These are phyloP conservation scores for Chelonoidis abingdonii DNA, from an alignment of 2,113 vertebrate genomes.

Conservation along the genomic window DNA sequence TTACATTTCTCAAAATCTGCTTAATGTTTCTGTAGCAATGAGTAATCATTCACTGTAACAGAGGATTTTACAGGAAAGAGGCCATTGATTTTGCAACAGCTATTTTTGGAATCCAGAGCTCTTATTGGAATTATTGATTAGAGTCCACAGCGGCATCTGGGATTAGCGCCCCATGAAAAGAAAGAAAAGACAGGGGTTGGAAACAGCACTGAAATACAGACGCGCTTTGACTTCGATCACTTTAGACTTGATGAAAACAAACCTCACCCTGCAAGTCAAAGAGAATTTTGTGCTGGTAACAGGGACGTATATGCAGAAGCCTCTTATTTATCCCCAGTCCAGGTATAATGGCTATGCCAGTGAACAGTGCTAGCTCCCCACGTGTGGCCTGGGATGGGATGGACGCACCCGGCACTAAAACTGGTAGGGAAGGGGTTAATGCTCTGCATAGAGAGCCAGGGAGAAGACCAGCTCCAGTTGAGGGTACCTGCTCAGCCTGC, in stretches of 20 bases:
- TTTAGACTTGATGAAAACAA: neutral
- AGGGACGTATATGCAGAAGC: neutral
- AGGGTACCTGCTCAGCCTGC: neutral
- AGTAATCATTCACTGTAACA: neutral
- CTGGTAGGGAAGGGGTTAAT: neutral
- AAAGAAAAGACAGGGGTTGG: neutral
- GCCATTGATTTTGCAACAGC: slow-evolving; percentile 20
- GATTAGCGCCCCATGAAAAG: neutral
- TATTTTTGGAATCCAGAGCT: neutral
- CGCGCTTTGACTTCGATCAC: neutral
- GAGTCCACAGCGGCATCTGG: neutral
- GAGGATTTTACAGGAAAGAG: slow-evolving; percentile 7
- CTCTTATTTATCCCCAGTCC: neutral
- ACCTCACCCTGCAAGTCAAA: neutral
- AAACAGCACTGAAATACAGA: neutral
- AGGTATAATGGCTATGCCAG: neutral
- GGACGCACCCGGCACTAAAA: neutral
- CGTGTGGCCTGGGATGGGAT: rapidly evolving
- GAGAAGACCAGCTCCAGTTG: neutral
- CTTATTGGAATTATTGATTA: neutral
- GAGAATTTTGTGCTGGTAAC: neutral
- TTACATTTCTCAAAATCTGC: slow-evolving; percentile 19
- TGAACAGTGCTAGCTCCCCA: neutral
- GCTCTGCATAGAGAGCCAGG: neutral
- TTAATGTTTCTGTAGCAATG: slow-evolving; percentile 24